Evolutionary conservation across 2,888 invertebrate genomes (phyloP).

Genomic region (Lasioglossum oenotherae): DNA sequence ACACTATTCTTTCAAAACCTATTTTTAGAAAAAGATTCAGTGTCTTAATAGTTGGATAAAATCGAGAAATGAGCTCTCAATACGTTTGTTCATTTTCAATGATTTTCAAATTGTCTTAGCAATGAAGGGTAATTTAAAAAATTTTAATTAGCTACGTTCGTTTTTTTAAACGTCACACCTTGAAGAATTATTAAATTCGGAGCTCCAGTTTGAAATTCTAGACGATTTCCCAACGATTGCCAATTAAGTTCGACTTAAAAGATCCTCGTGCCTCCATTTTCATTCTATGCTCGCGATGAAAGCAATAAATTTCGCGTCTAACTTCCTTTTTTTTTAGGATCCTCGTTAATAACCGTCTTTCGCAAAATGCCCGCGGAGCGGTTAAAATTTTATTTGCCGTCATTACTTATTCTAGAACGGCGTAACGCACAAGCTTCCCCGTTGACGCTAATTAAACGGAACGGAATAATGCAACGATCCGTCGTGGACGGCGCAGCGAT

Average conservation of each 20-base stretch:
- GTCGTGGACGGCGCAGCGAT: conserved; percentile 31
- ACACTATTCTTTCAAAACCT: no score
- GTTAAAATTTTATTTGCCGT: conserved; percentile 42
- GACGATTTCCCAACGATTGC: conserved; percentile 8
- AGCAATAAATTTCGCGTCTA: conserved; percentile 35
- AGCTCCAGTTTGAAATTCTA: not conserved
- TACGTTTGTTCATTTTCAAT: no score
- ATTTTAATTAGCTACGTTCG: not conserved
- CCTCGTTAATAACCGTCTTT: conserved; percentile 13
- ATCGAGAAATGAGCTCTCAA: no score
- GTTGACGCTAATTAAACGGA: conserved; percentile 57
- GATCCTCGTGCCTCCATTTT: conserved; percentile 5
- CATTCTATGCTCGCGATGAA: not conserved
- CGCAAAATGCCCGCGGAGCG: conserved; percentile 16
- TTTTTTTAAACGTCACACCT: not conserved
- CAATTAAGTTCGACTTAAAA: conserved; percentile 39
- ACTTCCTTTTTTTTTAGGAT: not conserved
- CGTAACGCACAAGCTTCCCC: conserved; percentile 41
- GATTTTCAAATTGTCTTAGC: no score
- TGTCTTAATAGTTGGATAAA: no score
- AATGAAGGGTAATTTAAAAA: not conserved
- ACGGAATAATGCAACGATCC: conserved; percentile 49
- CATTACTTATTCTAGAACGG: conserved; percentile 41
- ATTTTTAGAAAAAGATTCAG: no score
- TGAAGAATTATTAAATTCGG: not conserved